These are phyloP conservation scores for Diogma glabrata DNA, from an alignment of 2,888 invertebrate genomes.

Conservation along the genomic window DNA sequence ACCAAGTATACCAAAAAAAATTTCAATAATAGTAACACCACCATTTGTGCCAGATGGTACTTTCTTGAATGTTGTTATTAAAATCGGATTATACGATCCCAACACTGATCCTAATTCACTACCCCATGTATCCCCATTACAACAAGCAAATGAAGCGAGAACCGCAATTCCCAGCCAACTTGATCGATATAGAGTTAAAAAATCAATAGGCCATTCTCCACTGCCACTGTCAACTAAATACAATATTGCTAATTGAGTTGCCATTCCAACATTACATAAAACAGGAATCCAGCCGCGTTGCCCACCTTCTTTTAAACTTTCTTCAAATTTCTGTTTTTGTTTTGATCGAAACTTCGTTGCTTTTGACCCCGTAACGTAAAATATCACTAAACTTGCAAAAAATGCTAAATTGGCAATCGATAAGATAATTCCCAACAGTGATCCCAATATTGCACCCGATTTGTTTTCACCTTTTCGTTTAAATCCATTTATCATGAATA, in stretches of 20 bases:
- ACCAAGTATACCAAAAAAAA: slow-evolving; percentile 44
- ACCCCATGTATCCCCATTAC: slow-evolving; percentile 85
- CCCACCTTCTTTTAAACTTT: slow-evolving; percentile 72
- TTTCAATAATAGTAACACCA: slow-evolving; percentile 61
- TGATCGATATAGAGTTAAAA: slow-evolving; percentile 57
- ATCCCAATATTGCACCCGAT: slow-evolving; percentile 59
- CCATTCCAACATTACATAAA: slow-evolving; percentile 79
- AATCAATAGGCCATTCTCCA: slow-evolving; percentile 68
- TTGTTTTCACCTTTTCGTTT: slow-evolving; percentile 53
- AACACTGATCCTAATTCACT: slow-evolving; percentile 76
- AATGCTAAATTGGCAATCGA: slow-evolving; percentile 71
- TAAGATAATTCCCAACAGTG: slow-evolving; percentile 61
- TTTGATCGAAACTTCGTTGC: slow-evolving; percentile 64
- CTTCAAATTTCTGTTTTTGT: slow-evolving; percentile 56
- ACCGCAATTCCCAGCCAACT: slow-evolving; percentile 75
- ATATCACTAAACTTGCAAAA: slow-evolving; percentile 55
- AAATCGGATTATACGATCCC: slow-evolving; percentile 52
- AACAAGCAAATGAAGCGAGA: slow-evolving; percentile 65
- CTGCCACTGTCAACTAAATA: slow-evolving; percentile 71
- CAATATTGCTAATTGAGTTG: slow-evolving; percentile 61
- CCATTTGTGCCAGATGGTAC: slow-evolving; percentile 87
- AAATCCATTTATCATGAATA: slow-evolving; percentile 54
- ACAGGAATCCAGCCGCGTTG: slow-evolving; percentile 85
- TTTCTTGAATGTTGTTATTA: slow-evolving; percentile 58
- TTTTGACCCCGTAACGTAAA: slow-evolving; percentile 69